phyloP scores from a whole-genome alignment of 2,797 vertebrate genomes.

The Amniataba percoides region DNA sequence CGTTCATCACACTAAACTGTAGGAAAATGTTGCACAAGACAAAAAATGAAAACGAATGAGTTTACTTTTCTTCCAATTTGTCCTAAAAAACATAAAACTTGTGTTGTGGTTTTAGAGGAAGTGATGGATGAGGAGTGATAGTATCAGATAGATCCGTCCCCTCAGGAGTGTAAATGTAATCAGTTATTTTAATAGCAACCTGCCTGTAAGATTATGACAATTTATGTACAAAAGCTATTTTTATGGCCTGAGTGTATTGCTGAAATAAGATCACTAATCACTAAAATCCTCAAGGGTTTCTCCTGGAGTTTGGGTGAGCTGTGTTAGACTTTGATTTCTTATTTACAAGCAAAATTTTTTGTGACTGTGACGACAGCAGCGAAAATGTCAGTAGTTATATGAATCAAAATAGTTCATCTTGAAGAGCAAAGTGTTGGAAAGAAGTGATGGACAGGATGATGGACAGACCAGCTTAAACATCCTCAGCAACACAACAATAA shows the following conservation, averaged over 20 bases:
- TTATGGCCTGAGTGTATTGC: not conserved
- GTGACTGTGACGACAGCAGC: not conserved
- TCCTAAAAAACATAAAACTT: not conserved
- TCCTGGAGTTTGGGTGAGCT: not conserved
- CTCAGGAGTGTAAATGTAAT: not conserved
- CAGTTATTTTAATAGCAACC: not conserved
- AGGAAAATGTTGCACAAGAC: not conserved
- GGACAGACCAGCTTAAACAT: not conserved
- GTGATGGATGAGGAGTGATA: too few relatives aligned
- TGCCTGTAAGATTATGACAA: not conserved
- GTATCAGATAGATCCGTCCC: not conserved
- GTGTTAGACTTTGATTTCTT: not conserved
- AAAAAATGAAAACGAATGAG: not conserved
- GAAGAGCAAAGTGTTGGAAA: not conserved
- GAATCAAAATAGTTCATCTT: too few relatives aligned
- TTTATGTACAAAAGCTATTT: too few relatives aligned
- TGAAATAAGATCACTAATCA: not conserved
- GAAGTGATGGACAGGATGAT: not conserved
- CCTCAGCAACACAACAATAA: not conserved
- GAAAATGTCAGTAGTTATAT: too few relatives aligned
- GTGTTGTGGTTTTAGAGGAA: not conserved
- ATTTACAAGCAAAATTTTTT: not conserved
- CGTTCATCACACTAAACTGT: conserved; percentile 6
- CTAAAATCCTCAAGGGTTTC: not conserved
- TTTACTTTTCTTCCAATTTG: not conserved